These are phyloP conservation scores for Cebidichthys violaceus DNA, from an alignment of 2,113 vertebrate species.

Conservation along the genomic window DNA sequence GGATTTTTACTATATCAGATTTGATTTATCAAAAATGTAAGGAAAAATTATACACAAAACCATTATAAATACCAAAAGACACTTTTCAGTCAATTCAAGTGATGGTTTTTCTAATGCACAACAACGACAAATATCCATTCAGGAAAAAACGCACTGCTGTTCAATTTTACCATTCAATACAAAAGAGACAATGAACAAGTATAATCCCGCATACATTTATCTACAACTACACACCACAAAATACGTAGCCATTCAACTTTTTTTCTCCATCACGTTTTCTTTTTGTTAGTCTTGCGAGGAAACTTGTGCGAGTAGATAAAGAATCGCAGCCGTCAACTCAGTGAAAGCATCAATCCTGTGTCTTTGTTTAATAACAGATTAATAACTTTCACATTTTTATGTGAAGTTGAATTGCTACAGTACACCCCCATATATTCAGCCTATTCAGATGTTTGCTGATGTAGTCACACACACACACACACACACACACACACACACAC, in stretches of 20 bases:
- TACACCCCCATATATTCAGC: neutral
- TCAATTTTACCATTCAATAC: neutral
- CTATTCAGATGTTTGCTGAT: slow-evolving; percentile 7
- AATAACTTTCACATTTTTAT: neutral
- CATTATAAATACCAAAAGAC: neutral
- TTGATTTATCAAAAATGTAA: neutral
- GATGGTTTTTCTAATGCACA: neutral
- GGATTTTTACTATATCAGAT: slow-evolving; percentile 8
- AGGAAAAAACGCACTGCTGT: neutral
- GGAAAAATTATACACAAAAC: neutral
- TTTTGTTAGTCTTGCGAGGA: neutral
- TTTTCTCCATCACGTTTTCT: neutral
- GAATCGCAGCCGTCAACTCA: neutral
- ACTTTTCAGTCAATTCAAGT: neutral
- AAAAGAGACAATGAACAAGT: neutral
- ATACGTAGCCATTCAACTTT: neutral
- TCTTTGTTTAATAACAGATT: neutral
- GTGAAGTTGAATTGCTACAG: neutral
- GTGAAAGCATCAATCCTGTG: neutral
- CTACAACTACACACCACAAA: neutral
- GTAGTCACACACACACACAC: neutral
- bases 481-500: neutral
- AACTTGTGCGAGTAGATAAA: neutral
- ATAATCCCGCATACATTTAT: neutral
- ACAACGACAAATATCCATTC: neutral